phyloP scores from a whole-genome alignment of 2,113 vertebrate species.

The Spermophilus dauricus region DNA sequence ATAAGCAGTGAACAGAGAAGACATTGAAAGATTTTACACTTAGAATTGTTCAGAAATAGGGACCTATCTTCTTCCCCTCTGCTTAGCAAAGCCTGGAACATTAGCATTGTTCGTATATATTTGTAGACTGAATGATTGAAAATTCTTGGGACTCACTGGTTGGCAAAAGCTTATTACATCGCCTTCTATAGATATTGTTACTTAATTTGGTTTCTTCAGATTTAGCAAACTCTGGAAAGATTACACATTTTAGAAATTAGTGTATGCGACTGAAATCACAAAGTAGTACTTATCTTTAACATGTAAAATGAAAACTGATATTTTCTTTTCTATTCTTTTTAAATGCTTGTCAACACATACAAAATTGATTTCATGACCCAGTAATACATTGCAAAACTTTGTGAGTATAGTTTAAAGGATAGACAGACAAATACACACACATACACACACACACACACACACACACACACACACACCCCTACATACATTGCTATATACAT shows the following conservation, averaged over 20 bases:
- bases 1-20: background rate
- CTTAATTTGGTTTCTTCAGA: background rate
- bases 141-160: background rate
- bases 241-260: conserved; percentile 14
- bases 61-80: background rate
- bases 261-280: background rate
- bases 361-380: conserved; percentile 24
- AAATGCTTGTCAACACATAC: background rate
- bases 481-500: too few species aligned
- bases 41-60: background rate
- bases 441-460: background rate
- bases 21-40: background rate
- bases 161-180: background rate
- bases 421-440: background rate
- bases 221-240: conserved; percentile 4
- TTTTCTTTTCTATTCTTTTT: background rate
- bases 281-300: conserved; percentile 18
- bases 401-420: conserved; percentile 48
- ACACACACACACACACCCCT: too few species aligned
- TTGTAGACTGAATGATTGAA: background rate
- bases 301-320: background rate
- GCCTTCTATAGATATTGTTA: background rate
- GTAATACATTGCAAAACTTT: conserved; percentile 16
- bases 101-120: background rate
- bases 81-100: background rate